A percentile compares a stretch with the other conserved stretches of the same genome.
Conservation (phyloP, 2,113 vertebrate genomes). For the Herpetotheres cachinnans region DNA sequence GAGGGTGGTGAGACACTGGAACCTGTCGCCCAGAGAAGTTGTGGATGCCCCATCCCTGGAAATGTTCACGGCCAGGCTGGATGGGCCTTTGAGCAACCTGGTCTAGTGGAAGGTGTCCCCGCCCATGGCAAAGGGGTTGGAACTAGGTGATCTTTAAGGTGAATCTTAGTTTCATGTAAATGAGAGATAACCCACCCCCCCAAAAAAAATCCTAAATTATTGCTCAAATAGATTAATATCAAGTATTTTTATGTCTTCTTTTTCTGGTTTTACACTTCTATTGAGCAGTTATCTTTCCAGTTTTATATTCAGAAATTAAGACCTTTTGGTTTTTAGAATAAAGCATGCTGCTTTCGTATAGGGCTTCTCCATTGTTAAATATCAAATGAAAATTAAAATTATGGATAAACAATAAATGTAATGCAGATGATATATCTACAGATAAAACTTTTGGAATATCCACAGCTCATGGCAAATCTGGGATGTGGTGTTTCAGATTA, state of each 20-base stretch:
- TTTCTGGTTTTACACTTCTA: background rate
- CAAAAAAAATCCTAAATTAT: background rate
- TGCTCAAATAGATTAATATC: background rate
- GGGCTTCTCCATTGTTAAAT: background rate
- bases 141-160: too few species aligned
- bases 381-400: background rate
- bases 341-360: background rate
- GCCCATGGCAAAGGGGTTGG: too few species aligned
- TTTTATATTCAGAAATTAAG: background rate
- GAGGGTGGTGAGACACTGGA: too few species aligned
- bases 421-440: background rate
- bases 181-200: accelerated
- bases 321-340: background rate
- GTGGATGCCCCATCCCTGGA: too few species aligned
- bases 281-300: background rate
- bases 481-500: background rate
- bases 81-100: too few species aligned
- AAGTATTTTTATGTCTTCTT: background rate
- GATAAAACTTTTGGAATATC: background rate
- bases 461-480: background rate
- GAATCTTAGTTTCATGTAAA: background rate
- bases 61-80: too few species aligned
- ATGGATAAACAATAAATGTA: background rate
- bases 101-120: too few species aligned
- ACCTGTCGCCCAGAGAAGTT: too few species aligned